Base-by-base conservation (phyloP, 2,113 vertebrate species). In the Istiophorus platypterus region DNA sequence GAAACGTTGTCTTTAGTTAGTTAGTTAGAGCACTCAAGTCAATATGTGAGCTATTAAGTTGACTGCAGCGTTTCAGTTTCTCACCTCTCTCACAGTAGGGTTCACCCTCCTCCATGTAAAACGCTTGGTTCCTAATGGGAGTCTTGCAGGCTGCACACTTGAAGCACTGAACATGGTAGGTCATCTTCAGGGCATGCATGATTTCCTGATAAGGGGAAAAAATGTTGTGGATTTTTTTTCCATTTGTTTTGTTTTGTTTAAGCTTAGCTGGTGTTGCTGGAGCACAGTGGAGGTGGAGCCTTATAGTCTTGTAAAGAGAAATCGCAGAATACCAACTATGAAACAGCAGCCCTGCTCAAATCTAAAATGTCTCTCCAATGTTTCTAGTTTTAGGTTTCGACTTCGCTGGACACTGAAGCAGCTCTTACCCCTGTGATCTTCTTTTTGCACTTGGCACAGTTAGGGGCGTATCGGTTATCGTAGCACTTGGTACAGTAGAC, bases 141-240 rank as follows among this genome's bases (percentile, higher is more conserved):
- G 92, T 94, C 94, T 98, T 99, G 92, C 98, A 99, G 86, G 97
- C 98, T 0, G 97, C 95, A 1, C 98, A 99, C 51, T 96, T 96
- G 91, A 99, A 99, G 92, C 98, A 99, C 65, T 98, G 95, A 58
- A 99, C 97, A 0, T 99, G 98, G 96, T 97, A 99, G 89, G 98
- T 99, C 97, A 98, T 98, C 95, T 99, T 99, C 91, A 99, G 95
- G 0, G 98, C 98, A 0, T 99, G 98, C 98, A 99, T 99, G 93
- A 99, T 97, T 92, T 99, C 98, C 98, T 99, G 93, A 42, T 56
- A 27, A 57, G 58, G 64, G 61, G 7, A 70, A 18, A 27, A 47
- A 71, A 51, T 49, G 20, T 22, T 51, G 17, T 62, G n/a, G n/a
- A n/a, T n/a, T n/a, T n/a, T n/a, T n/a, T n/a, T n/a, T n/a, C n/a